phyloP scores from a whole-genome alignment of 23 tunicate genomes.

The Trididemnum clinides region DNA sequence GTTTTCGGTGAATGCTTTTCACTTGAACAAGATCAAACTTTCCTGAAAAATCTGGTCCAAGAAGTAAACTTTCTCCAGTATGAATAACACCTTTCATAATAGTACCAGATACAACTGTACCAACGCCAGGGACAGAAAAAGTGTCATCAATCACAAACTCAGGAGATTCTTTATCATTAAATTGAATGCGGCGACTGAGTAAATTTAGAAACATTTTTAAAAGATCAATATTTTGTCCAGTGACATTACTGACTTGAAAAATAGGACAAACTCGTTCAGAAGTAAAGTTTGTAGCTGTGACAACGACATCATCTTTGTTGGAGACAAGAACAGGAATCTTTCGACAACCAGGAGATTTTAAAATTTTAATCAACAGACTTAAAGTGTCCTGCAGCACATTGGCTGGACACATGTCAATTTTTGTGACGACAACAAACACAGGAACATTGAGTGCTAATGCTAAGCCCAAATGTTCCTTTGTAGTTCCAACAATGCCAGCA shows the following conservation, averaged over 20 bases:
- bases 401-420: slow-evolving; percentile 98
- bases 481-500: slow-evolving; percentile 98
- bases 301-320: slow-evolving; percentile 77
- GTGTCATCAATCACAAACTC: slow-evolving; percentile 97
- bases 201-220: slow-evolving; percentile 90
- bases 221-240: slow-evolving; percentile 88
- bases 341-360: slow-evolving; percentile 95
- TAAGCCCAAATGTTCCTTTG: slow-evolving; percentile 97
- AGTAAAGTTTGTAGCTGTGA: slow-evolving; percentile 90
- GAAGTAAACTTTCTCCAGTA: slow-evolving; percentile 73
- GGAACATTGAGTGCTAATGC: slow-evolving; percentile 98
- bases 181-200: slow-evolving; percentile 83
- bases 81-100: slow-evolving; percentile 65
- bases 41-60: slow-evolving; percentile 94
- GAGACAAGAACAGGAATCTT: slow-evolving; percentile 96
- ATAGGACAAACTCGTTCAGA: slow-evolving; percentile 98
- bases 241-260: slow-evolving; percentile 96
- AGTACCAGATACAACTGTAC: slow-evolving; percentile 93
- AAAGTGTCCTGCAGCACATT: slow-evolving; percentile 95
- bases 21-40: slow-evolving; percentile 90
- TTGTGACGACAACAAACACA: slow-evolving; percentile 98
- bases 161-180: slow-evolving; percentile 59
- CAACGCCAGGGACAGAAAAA: slow-evolving; percentile 93
- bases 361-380: slow-evolving; percentile 69
- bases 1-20: slow-evolving; percentile 91